Base-by-base conservation (phyloP, 2,797 vertebrate genomes). In the Rousettus madagascariensis region DNA sequence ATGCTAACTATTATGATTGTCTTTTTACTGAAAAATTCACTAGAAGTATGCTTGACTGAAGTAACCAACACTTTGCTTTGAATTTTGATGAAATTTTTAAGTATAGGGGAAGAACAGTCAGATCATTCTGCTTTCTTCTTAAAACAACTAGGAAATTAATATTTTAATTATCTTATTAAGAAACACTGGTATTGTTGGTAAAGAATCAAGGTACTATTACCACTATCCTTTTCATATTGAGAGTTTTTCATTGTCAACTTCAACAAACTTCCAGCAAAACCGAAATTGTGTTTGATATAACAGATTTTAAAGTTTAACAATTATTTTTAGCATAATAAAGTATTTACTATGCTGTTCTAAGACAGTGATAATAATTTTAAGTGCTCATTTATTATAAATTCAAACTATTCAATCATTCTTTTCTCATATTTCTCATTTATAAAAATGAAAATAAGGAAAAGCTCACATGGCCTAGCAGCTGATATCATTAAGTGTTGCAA, bases 371-470 rank as follows among this genome's bases (percentile, higher is more conserved):
- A 71, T 61, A 61, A 61, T 43, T 61, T 79, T 12, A 61, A 71
- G 11, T 82, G 19, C 7, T 61, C 53, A 77, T 6, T 66, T 84
- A 74, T 49, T 49, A 49, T 49, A 16, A 49, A 49, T 49, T 49
- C 49, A 49, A 49, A 49, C 49, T 16, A 49, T 49, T 49, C 49
- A 49, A 66, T 55, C 51, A 93, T 74, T 83, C 0, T 90, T 94
- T 90, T 79, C 41, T 77, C 61, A 63, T 74, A n/a, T 59, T 77
- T 89, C 51, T 94, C 16, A 86, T 38, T 94, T 90, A 83, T 71
- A 41, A 66, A 96, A 94, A 91, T 51, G 59, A 90, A 96, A 74
- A 74, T 49, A 89, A 65, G 36, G 11, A 77, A 69, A 78, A 84
- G 26, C 3, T 94, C 66, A 51, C 16, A 85, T 41, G 43, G 7